phyloP scores from a whole-genome alignment of 2,888 invertebrate species.

The Argynnis bischoffii region DNA sequence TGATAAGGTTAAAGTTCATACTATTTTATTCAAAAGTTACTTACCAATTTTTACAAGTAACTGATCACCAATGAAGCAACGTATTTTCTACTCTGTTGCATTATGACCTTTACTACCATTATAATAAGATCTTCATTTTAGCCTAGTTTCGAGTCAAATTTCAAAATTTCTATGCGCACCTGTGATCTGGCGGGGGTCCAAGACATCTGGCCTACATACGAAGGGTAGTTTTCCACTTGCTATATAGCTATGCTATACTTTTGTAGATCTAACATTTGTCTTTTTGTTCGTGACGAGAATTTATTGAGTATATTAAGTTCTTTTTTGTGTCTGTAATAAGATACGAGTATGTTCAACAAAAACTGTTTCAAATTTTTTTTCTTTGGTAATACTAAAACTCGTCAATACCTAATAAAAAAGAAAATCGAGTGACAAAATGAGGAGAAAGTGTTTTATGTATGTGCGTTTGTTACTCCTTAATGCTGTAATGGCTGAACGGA shows the following conservation, averaged over 20 bases:
- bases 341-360: too few relatives aligned
- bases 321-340: too few relatives aligned
- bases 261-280: too few relatives aligned
- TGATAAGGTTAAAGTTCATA: neutral
- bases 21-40: slow-evolving; percentile 4
- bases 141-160: slow-evolving; percentile 4
- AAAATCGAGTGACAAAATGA: too few relatives aligned
- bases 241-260: neutral
- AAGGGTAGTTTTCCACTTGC: neutral
- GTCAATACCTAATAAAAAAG: too few relatives aligned
- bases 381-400: too few relatives aligned
- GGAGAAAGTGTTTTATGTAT: too few relatives aligned
- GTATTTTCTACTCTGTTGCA: neutral
- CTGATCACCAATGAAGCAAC: neutral
- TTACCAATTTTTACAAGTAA: slow-evolving; percentile 14
- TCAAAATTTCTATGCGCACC: slow-evolving; percentile 18
- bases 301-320: too few relatives aligned
- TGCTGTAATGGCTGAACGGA: too few relatives aligned
- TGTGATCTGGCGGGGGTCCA: slow-evolving; percentile 19
- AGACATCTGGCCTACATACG: slow-evolving; percentile 19
- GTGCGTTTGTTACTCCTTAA: too few relatives aligned
- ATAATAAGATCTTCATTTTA: slow-evolving; percentile 7
- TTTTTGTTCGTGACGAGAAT: too few relatives aligned
- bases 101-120: neutral
- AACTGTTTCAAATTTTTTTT: too few relatives aligned